Evolutionary conservation across 2,888 invertebrate genomes (phyloP), one percentile per base, ranked within the genome.

Genomic region (Drosophila anomelani): DNA sequence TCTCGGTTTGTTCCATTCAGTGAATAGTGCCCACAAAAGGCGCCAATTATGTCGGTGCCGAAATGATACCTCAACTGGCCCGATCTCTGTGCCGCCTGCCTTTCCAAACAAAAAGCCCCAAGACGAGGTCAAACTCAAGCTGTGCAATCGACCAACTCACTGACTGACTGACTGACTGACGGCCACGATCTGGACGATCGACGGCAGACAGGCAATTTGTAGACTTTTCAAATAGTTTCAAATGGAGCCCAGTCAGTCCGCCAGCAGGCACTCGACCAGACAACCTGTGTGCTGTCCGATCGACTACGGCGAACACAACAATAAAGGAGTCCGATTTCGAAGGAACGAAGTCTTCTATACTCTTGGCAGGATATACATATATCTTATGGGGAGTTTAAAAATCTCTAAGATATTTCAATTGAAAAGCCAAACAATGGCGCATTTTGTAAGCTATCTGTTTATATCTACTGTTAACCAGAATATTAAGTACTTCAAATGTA

Each of bases 121-220:
- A 84, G 80, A 77, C 83, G 87, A 84, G 87, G 83, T 87, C 83
- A 87, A 70, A 78, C 75, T 68, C 55, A 44, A 72, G 70, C 81
- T 72, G 68, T 76, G 85, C 83, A 87, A 84, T 87, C 87, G 83
- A 81, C 59, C 62, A 46, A 58, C 73, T 5, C 26, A 26, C 26
- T 26, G 26, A 26, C 26, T 59, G 76, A 83, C 83, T 56, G 85
- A 57, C 77, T 54, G 76, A 64, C 76, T 60, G 78, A 58, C 74
- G 20, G 85, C 26, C 68, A 69, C 70, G 67, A 67, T 68, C 70
- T 68, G 58, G 70, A 55, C 67, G 78, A 78, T 78, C 70, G 76
- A 78, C 72, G 67, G 76, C 84, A 79, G 89, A 80, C 89, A 85
- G 89, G 85, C 85, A 85, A 89, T 87, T 85, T 85, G 89, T 85